Evolutionary conservation across 1,140 invertebrate species (phyloP), one percentile per base, ranked within the genome.

Genomic region (Aphidius gifuensis): DNA sequence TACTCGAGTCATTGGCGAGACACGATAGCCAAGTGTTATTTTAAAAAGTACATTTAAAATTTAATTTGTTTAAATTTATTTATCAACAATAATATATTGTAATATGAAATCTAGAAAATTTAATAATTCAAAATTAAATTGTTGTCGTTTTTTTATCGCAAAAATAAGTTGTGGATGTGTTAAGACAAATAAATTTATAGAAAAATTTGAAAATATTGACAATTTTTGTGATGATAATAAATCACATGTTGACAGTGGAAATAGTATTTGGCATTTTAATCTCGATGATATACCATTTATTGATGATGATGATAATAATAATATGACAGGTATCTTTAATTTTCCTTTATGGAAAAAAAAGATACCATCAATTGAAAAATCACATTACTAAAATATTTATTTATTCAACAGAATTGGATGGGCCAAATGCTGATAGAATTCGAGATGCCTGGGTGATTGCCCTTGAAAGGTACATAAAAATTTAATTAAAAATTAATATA

Each of bases 381-480:
- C 7, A 58, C 2, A 58, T 48, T 47, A 56, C 45, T 56, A 32
- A 43, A 62, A 68, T 64, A 62, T 16, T 69, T 43, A 21, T 65
- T 67, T 65, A 65, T 61, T 50, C 84, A 87, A 67, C 86, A 96
- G 93, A 93, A 78, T 87, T 92, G 82, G 93, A 95, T 79, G 74
- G 74, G 48, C 86, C 89, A 68, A 91, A 91, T 81, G 91, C 92
- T 76, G 92, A 72, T 64, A 74, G 73, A 67, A 74, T 98, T 69
- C 92, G 95, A 80, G 94, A 97, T 90, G 94, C 94, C 58, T 98
- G 96, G 85, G 92, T 97, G 82, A 97, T 98, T 79, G 94, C 94
- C 56, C 93, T 97, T 70, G 95, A 97, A 84, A 92, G 96, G 84
- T 90, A 71, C 39, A 16, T 55, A 21, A 53, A 53, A 43, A 43